Conservation (phyloP, 92 coral and sea anemone species). For the Palythoa grandis region DNA sequence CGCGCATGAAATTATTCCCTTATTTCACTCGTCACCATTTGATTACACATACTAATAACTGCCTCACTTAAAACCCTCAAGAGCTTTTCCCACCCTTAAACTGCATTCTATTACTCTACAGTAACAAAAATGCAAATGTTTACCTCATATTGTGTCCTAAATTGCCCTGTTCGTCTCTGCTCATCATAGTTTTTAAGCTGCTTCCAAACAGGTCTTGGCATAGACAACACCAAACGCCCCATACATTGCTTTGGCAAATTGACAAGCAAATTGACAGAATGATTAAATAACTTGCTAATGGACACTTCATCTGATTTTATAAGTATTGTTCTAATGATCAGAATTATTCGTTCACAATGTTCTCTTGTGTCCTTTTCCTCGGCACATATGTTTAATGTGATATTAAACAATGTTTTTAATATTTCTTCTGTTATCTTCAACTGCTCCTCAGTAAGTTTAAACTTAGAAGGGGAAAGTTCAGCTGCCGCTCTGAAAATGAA, state of each 20-base stretch:
- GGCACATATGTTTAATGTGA: conserved; percentile 77
- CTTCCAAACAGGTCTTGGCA: conserved; percentile 79
- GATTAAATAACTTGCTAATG: conserved; percentile 76
- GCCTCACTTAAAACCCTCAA: too few species aligned
- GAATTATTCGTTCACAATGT: conserved; percentile 81
- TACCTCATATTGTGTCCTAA: conserved; percentile 62
- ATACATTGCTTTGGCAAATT: conserved; percentile 83
- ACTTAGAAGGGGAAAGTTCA: conserved; percentile 68
- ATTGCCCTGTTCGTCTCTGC: conserved; percentile 43
- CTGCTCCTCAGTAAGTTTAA: conserved; percentile 64
- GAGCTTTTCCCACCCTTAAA: too few species aligned
- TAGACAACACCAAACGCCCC: conserved; percentile 73
- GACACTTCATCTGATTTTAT: conserved; percentile 61
- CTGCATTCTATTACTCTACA: neutral
- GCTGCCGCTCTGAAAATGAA: conserved; percentile 59
- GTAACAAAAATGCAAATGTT: neutral
- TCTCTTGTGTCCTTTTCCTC: conserved; percentile 67
- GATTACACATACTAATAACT: too few species aligned
- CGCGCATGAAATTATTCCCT: too few species aligned
- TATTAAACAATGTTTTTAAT: conserved; percentile 85
- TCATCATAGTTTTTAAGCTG: conserved; percentile 77
- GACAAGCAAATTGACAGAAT: conserved; percentile 79
- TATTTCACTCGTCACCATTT: too few species aligned
- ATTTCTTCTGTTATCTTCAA: conserved; percentile 80
- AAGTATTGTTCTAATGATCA: conserved; percentile 76